Percentiles rank a stretch among this genome's conserved stretches.
Evolutionary conservation across 2,113 vertebrate genomes (phyloP).

Genomic region (Pampusana beccarii): DNA sequence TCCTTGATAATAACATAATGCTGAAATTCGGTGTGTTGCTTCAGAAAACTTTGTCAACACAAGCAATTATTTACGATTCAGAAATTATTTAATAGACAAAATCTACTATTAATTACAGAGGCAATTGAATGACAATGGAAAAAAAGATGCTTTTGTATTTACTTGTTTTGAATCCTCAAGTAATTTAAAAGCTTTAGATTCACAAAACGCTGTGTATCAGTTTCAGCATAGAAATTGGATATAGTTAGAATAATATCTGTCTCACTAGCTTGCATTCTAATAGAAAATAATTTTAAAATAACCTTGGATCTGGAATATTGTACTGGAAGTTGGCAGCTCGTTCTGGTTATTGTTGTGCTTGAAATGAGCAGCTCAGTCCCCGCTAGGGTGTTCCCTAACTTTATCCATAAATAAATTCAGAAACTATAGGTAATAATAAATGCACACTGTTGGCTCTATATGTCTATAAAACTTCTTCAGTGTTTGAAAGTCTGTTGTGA

Average conservation of each 20-base stretch:
- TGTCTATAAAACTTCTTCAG: background rate
- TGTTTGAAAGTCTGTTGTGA: constrained; percentile 9
- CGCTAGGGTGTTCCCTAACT: constrained; percentile 1
- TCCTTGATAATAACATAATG: background rate
- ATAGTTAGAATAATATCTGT: background rate
- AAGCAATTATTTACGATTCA: background rate
- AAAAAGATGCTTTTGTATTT: background rate
- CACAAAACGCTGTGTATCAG: background rate
- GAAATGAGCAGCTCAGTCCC: background rate
- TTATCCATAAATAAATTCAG: constrained; percentile 19
- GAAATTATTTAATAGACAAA: background rate
- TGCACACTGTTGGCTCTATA: background rate
- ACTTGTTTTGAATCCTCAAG: background rate
- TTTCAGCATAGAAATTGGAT: background rate
- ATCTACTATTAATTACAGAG: background rate
- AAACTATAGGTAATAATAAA: constrained; percentile 34
- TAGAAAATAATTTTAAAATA: background rate
- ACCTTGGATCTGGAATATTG: background rate
- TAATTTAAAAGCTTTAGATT: background rate
- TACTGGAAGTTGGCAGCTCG: constrained; percentile 9
- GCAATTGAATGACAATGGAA: background rate
- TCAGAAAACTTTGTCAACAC: background rate
- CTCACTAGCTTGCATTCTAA: background rate
- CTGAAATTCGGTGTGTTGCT: background rate
- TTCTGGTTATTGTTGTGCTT: background rate